Conservation (phyloP, 1,140 invertebrate species). For the Anoplolepis gracilipes region DNA sequence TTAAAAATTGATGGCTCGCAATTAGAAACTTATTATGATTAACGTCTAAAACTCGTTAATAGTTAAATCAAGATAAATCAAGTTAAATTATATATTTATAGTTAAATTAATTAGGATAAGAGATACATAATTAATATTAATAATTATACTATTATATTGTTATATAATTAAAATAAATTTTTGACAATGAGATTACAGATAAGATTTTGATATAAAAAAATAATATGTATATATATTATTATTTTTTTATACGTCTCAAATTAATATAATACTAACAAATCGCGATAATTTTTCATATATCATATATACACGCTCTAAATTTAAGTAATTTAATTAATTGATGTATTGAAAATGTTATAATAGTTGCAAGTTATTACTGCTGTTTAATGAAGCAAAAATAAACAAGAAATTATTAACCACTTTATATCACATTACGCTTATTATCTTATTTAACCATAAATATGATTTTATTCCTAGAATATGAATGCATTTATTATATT, state of each 20-base stretch:
- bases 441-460: neutral
- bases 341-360: neutral
- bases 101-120: too few species aligned
- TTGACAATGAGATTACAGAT: neutral
- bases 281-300: too few species aligned
- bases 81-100: too few species aligned
- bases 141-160: neutral
- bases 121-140: too few species aligned
- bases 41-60: neutral
- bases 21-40: neutral
- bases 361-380: too few species aligned
- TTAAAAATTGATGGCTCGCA: neutral
- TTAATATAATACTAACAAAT: neutral
- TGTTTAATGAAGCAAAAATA: too few species aligned
- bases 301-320: too few species aligned
- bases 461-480: constrained; percentile 17
- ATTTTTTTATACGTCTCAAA: neutral
- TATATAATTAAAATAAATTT: neutral
- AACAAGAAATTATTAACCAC: neutral
- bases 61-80: neutral
- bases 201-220: neutral
- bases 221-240: too few species aligned
- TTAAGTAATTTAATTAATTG: neutral
- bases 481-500: neutral
- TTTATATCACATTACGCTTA: neutral